phyloP scores from a whole-genome alignment of 1,140 invertebrate genomes.

The Muscidifurax raptorellus region DNA sequence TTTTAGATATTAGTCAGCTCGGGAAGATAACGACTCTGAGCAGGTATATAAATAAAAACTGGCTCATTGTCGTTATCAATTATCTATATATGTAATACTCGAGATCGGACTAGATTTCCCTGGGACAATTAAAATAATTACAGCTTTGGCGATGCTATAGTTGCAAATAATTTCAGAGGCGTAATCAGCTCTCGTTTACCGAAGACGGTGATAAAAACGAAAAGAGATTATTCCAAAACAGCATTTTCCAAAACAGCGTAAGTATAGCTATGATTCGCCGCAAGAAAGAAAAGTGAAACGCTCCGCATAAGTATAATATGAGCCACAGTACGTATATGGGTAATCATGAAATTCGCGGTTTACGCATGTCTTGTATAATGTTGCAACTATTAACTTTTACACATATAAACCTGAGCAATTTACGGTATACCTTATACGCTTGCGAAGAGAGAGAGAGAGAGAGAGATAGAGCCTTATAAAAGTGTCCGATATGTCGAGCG shows the following conservation, averaged over 20 bases:
- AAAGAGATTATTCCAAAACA: too few relatives aligned
- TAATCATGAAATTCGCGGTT: background rate
- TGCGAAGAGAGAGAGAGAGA: too few relatives aligned
- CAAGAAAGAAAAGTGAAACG: background rate
- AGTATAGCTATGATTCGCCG: background rate
- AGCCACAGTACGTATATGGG: too few relatives aligned
- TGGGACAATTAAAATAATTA: too few relatives aligned
- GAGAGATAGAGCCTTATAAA: too few relatives aligned
- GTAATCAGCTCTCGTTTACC: background rate
- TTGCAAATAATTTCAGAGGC: too few relatives aligned
- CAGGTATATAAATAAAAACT: background rate
- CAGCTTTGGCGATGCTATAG: too few relatives aligned
- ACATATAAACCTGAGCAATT: background rate
- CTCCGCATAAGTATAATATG: background rate
- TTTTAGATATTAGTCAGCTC: background rate
- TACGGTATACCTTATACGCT: background rate
- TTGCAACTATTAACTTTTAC: background rate
- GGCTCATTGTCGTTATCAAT: background rate
- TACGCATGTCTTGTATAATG: background rate
- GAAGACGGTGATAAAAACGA: too few relatives aligned
- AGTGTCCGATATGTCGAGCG: background rate
- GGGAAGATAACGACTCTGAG: background rate
- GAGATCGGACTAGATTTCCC: too few relatives aligned
- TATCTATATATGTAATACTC: background rate
- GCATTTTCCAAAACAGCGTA: background rate